phyloP scores from a whole-genome alignment of 2,888 invertebrate species.

The Sepiola atlantica region DNA sequence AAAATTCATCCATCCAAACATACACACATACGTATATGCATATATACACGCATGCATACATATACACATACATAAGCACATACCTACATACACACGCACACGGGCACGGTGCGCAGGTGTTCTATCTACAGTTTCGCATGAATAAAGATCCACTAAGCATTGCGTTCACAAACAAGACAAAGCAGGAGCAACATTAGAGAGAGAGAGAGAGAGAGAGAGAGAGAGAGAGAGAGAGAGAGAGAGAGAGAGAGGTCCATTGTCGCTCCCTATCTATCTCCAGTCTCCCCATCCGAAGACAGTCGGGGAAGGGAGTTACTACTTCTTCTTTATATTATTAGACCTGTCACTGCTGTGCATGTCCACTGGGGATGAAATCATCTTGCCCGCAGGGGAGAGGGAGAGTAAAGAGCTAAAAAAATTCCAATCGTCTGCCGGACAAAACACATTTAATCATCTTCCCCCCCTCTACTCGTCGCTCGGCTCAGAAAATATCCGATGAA shows the following conservation, averaged over 20 bases:
- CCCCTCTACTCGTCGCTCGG: not conserved
- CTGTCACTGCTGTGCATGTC: not conserved
- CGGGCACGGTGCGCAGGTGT: not conserved
- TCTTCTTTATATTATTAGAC: not conserved
- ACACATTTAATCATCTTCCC: not conserved
- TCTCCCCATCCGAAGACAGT: no score
- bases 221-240: not conserved
- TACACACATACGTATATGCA: not conserved
- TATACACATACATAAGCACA: not conserved
- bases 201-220: not conserved
- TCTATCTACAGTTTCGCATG: not conserved
- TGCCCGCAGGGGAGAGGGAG: not conserved
- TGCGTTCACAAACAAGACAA: no score
- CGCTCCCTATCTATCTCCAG: not conserved
- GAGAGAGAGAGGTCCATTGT: not conserved
- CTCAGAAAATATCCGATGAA: not conserved
- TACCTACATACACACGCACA: not conserved
- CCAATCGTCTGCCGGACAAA: not conserved
- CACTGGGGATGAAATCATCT: constrained; percentile 32
- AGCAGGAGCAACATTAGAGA: not conserved
- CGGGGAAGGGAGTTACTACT: not conserved
- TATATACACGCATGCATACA: not conserved
- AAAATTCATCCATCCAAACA: not conserved
- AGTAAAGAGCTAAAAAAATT: not conserved
- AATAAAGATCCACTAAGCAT: not conserved